Evolutionary conservation across 2,888 invertebrate species (phyloP).

Genomic region (Entomobrya multifasciata): DNA sequence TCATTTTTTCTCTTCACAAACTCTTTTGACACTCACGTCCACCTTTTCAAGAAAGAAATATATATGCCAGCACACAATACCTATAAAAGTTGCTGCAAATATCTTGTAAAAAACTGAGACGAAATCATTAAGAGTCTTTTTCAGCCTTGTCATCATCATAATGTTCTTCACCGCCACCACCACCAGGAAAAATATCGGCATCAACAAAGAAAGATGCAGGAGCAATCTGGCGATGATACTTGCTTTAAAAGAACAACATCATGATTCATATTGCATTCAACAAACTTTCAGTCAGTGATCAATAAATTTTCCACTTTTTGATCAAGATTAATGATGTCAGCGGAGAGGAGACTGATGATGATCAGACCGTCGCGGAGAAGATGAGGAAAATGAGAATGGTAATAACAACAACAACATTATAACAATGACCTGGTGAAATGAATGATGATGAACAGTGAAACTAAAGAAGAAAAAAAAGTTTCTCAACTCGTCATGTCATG

Average conservation of each 20-base stretch:
- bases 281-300: constrained; percentile 38
- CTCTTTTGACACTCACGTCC: neutral
- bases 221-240: neutral
- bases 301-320: constrained; percentile 57
- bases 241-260: constrained; percentile 3
- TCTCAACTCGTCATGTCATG: constrained; percentile 37
- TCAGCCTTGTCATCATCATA: constrained; percentile 44
- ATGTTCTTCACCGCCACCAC: neutral
- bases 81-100: too few species aligned
- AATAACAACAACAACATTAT: constrained; percentile 30
- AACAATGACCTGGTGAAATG: constrained; percentile 40
- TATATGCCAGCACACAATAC: too few species aligned
- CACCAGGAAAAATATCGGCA: neutral
- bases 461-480: constrained; percentile 17
- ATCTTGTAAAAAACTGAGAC: neutral
- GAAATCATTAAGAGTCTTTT: constrained; percentile 15
- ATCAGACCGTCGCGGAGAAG: neutral
- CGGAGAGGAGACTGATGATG: constrained; percentile 41
- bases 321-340: constrained; percentile 64
- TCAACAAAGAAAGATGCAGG: constrained; percentile 6
- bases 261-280: constrained; percentile 33
- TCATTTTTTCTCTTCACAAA: neutral
- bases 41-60: too few species aligned
- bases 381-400: constrained; percentile 5
- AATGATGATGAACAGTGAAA: too few species aligned